A percentile compares a stretch with the other conserved stretches of the same genome.
Evolutionary conservation across 1,140 invertebrate species (phyloP).

Genomic region (Sinella curviseta): DNA sequence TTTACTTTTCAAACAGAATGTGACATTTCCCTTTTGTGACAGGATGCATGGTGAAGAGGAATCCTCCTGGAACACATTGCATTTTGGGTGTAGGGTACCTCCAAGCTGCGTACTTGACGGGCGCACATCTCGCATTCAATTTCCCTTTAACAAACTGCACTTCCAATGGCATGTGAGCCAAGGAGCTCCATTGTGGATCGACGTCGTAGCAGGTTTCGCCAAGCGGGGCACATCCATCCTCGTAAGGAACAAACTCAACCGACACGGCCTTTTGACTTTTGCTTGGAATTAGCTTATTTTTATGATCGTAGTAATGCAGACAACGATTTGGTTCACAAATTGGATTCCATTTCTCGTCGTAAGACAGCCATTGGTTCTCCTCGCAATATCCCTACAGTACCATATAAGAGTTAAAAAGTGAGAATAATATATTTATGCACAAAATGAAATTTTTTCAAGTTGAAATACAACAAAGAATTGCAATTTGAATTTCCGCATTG

Average conservation of each 20-base stretch:
- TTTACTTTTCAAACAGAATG: conserved; percentile 3
- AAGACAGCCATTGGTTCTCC: conserved; percentile 35
- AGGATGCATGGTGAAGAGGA: not conserved
- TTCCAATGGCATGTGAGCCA: conserved; percentile 30
- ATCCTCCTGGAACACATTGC: conserved; percentile 36
- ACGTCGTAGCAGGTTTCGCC: conserved; percentile 31
- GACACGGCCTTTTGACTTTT: conserved; percentile 28
- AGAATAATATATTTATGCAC: no score
- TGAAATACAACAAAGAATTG: no score
- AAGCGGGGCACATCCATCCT: conserved; percentile 27
- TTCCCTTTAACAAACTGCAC: conserved; percentile 39
- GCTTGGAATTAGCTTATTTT: conserved; percentile 29
- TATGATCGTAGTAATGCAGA: conserved; percentile 30
- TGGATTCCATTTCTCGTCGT: conserved; percentile 29
- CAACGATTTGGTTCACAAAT: conserved; percentile 34
- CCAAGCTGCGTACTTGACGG: conserved; percentile 28
- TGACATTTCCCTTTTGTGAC: conserved; percentile 32
- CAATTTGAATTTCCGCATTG: no score
- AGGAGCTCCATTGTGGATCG: conserved; percentile 34
- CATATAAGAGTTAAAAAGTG: no score
- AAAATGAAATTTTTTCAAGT: no score
- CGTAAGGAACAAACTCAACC: conserved; percentile 33
- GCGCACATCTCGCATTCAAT: conserved; percentile 33
- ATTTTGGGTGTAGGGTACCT: conserved; percentile 38
- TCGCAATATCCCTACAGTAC: conserved; percentile 32